Percentiles rank a stretch among this genome's conserved stretches.
These are phyloP conservation scores for Pipra filicauda DNA, from an alignment of 2,113 vertebrate species.

Conservation along the genomic window DNA sequence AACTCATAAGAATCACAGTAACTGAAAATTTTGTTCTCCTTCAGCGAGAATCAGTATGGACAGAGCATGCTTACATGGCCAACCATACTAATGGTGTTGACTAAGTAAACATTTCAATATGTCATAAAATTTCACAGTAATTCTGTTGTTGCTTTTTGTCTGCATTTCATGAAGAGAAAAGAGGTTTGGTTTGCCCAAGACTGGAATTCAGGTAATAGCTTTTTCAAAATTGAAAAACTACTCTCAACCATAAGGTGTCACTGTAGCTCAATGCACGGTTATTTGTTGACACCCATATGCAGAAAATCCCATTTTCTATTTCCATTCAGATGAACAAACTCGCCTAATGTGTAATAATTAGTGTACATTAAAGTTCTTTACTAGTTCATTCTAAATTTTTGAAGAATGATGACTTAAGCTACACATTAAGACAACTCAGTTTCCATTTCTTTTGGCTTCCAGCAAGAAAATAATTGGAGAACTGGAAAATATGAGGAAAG, in stretches of 20 bases:
- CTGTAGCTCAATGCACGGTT: slow-evolving; percentile 5
- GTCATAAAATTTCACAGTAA: background rate
- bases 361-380: background rate
- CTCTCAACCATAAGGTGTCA: slow-evolving; percentile 55
- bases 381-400: background rate
- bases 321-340: background rate
- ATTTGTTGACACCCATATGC: background rate
- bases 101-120: background rate
- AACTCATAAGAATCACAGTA: background rate
- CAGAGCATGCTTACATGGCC: background rate
- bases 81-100: background rate
- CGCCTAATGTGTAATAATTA: background rate
- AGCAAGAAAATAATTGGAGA: slow-evolving; percentile 1
- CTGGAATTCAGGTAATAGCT: background rate
- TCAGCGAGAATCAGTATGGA: background rate
- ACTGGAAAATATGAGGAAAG: background rate
- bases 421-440: background rate
- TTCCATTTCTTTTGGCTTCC: background rate
- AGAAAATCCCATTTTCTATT: slow-evolving; percentile 15
- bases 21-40: background rate
- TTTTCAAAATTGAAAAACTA: background rate
- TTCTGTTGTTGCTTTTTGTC: background rate
- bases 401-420: background rate
- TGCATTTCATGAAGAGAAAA: background rate
- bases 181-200: background rate